Conservation (phyloP, 2,113 vertebrate species). For the Orthonyx spaldingii region DNA sequence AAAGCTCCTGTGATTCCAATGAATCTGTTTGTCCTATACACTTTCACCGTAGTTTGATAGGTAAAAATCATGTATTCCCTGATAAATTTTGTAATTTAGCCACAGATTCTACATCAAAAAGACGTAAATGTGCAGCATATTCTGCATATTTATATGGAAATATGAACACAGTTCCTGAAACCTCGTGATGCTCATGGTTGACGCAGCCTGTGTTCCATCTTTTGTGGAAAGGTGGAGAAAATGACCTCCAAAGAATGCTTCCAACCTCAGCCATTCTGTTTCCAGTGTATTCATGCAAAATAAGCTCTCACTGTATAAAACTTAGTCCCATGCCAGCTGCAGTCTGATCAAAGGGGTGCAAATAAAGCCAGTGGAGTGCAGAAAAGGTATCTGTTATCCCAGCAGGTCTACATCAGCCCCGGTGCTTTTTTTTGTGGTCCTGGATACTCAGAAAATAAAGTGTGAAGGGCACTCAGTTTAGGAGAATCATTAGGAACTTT, state of each 20-base stretch:
- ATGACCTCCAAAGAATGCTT: not conserved
- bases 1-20: not conserved
- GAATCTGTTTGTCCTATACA: not conserved
- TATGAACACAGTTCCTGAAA: not conserved
- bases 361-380: not conserved
- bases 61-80: not conserved
- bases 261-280: not conserved
- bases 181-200: not conserved
- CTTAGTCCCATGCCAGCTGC: not conserved
- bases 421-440: not conserved
- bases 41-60: not conserved
- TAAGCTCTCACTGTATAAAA: not conserved
- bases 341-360: not conserved
- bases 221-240: not conserved
- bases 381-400: not conserved
- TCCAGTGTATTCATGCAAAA: not conserved
- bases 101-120: not conserved
- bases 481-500: not conserved
- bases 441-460: not conserved
- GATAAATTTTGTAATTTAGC: not conserved
- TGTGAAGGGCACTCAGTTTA: not conserved
- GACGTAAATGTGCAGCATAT: rapidly evolving
- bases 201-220: not conserved
- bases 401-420: not conserved
- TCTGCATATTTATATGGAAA: not conserved